Base-by-base conservation (phyloP, 1,140 invertebrate genomes). In the Rhopalosiphum maidis region DNA sequence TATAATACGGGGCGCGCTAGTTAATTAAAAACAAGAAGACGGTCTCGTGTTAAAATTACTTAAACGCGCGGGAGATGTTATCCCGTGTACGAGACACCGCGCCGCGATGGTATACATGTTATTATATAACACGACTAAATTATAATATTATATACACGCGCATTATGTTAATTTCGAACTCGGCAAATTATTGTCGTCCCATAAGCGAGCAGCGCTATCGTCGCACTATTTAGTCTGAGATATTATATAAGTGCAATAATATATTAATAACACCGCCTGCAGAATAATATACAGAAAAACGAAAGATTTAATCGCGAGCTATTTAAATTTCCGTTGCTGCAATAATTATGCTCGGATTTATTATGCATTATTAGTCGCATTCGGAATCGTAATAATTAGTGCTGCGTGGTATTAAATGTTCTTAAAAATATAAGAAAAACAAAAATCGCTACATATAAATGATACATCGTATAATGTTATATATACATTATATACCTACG, bases 1-100 rank as follows among this genome's bases (percentile, higher is more conserved):
- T 77, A 77, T 35, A 21, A 77, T 6, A 5, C 5, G 60, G 3
- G 60, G 60, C n/a, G 60, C 30, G 60, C 60, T 18, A 15, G 60
- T 77, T 77, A 77, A 77, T 77, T 77, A 77, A 77, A 77, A 77
- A 77, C 60, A 77, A 30, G 60, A 77, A 77, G 60, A 77, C 60
- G 60, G 30, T 68, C 60, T n/a, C 30, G 60, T 30, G 60, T 77
- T 77, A 77, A 77, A 77, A 77, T 77, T 77, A 77, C 60, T 77
- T 77, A 77, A 77, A 77, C 60, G 60, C 60, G 60, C 60, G 60
- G n/a, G 15, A 77, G 60, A 77, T 77, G 60, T 77, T 77, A 77
- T 77, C 60, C 60, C 25, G 25, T 15, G 60, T n/a, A 15, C 30
- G 11, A 68, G 11, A 68, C 25, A 30, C 60, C 60, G 4, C 5